Evolutionary conservation across 2,113 vertebrate genomes (phyloP).

Genomic region (Sorex fumeus): DNA sequence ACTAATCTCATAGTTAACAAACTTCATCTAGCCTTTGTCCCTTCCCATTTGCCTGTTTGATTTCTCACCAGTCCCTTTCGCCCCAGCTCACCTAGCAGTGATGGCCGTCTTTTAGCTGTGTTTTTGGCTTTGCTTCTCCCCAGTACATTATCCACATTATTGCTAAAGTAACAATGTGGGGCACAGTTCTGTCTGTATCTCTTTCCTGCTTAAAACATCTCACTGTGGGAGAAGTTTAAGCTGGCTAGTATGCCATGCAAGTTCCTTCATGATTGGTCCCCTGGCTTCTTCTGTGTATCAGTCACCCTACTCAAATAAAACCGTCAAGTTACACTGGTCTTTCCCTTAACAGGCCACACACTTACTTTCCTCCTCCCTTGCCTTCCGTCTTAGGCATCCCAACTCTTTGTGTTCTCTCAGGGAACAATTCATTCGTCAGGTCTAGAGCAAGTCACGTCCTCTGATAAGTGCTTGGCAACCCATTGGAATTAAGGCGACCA

Average conservation of each 20-base stretch:
- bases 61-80: not conserved
- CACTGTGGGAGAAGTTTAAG: not conserved
- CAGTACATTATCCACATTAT: not conserved
- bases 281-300: not conserved
- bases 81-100: not conserved
- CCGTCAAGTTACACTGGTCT: not conserved
- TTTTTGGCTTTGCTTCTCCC: not conserved
- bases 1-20: not conserved
- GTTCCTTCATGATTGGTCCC: not conserved
- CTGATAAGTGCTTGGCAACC: not conserved
- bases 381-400: not conserved
- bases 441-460: not conserved
- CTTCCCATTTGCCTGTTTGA: not conserved
- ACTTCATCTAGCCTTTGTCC: not conserved
- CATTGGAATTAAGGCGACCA: not conserved
- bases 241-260: not conserved
- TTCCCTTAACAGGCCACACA: not conserved
- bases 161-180: not conserved
- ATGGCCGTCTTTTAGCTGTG: not conserved
- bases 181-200: not conserved
- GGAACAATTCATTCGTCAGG: not conserved
- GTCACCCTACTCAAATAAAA: not conserved
- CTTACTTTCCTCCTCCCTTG: not conserved
- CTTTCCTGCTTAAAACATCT: constrained; percentile 11
- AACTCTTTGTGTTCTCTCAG: not conserved